Percentiles rank a stretch among this genome's conserved stretches.
These are phyloP conservation scores for Halichoerus grypus DNA, from an alignment of 2,113 vertebrate species.

Conservation along the genomic window DNA sequence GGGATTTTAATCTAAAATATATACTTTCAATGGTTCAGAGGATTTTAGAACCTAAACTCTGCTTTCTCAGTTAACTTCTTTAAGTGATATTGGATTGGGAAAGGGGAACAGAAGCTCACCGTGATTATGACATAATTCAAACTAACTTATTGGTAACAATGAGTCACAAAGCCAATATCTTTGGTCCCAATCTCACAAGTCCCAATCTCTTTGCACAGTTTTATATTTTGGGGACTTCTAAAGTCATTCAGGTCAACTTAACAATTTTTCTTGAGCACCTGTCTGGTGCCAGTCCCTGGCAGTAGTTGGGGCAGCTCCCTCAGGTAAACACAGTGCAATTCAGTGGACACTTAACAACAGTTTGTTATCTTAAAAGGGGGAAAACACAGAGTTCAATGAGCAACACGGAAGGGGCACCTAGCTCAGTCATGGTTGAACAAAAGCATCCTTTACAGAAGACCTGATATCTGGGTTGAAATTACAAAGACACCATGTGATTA, in stretches of 20 bases:
- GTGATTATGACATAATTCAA: slow-evolving; percentile 37
- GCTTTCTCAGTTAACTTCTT: slow-evolving; percentile 7
- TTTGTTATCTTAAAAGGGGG: background rate
- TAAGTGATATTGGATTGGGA: background rate
- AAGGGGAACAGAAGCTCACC: background rate
- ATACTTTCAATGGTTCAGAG: slow-evolving; percentile 44
- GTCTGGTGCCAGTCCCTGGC: background rate
- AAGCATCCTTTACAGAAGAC: background rate
- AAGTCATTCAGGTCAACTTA: background rate
- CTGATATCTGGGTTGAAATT: background rate
- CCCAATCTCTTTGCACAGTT: background rate
- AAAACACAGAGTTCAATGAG: background rate
- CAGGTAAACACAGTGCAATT: background rate
- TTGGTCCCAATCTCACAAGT: background rate
- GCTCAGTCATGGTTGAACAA: background rate
- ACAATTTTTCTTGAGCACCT: background rate
- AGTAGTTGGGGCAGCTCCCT: background rate
- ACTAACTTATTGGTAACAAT: background rate
- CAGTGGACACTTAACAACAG: background rate
- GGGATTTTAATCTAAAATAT: slow-evolving; percentile 48
- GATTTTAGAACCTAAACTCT: slow-evolving; percentile 58
- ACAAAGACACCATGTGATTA: background rate
- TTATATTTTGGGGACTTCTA: background rate
- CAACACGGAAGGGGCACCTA: background rate
- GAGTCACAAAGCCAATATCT: background rate